Evolutionary conservation across 2,113 vertebrate genomes (phyloP).

Genomic region (Osmerus mordax): DNA sequence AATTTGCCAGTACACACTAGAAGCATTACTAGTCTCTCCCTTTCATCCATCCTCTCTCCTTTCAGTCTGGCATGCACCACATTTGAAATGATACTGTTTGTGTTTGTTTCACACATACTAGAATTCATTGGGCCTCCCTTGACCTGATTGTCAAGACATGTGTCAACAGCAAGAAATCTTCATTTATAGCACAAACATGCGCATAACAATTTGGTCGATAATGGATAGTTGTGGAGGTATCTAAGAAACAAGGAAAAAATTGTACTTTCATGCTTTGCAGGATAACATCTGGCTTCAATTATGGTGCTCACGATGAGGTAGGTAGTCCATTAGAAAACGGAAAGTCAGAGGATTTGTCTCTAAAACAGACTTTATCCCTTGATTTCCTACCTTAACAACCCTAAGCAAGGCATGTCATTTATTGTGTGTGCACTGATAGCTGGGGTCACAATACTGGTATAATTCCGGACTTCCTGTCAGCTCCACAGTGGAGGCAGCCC

Average conservation of each 20-base stretch:
- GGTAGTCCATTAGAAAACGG: conserved; percentile 69
- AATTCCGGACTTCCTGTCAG: neutral
- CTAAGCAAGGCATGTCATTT: conserved; percentile 53
- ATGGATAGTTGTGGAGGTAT: neutral
- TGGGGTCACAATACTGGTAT: neutral
- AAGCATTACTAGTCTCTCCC: conserved; percentile 69
- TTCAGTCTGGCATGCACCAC: conserved; percentile 4
- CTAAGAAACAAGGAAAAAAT: neutral
- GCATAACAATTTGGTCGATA: no score
- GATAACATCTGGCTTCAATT: conserved; percentile 75
- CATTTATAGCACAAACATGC: no score
- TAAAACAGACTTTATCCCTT: conserved; percentile 66
- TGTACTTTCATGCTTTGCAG: conserved; percentile 50
- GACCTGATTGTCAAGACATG: no score
- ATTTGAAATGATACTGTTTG: no score
- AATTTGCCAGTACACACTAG: conserved; percentile 70
- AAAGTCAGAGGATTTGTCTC: conserved; percentile 72
- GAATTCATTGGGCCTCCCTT: no score
- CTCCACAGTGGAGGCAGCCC: neutral
- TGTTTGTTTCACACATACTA: no score
- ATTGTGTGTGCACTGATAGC: neutral
- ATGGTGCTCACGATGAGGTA: conserved; percentile 63
- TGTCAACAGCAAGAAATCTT: no score
- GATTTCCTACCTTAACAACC: conserved; percentile 66
- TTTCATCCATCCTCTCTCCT: conserved; percentile 60